Conservation (phyloP, 2,888 invertebrate genomes). For the Athalia cordata region DNA sequence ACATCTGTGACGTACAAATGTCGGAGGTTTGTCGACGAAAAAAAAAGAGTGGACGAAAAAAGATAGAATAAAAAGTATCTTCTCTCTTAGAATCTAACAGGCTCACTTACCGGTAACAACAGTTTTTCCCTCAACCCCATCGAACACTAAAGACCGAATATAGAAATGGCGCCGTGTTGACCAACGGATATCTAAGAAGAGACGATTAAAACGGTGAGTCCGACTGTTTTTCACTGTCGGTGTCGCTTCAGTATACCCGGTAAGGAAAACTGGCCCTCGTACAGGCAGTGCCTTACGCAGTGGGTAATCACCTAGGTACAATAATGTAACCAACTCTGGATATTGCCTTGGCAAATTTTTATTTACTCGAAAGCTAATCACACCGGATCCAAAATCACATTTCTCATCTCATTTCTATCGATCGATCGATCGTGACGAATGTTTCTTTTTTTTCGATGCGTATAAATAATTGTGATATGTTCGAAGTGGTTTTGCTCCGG, state of each 20-base stretch:
- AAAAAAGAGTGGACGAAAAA: neutral
- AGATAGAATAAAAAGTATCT: constrained; percentile 6
- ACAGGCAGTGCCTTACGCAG: constrained; percentile 10
- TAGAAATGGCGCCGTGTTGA: constrained; percentile 57
- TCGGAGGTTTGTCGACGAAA: neutral
- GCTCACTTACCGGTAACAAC: constrained; percentile 43
- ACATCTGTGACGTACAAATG: constrained; percentile 28
- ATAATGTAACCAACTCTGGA: neutral
- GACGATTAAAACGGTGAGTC: constrained; percentile 60
- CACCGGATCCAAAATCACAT: too few species aligned
- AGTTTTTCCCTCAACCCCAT: constrained; percentile 45
- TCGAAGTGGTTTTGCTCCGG: neutral
- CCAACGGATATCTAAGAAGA: constrained; percentile 55
- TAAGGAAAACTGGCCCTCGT: constrained; percentile 57
- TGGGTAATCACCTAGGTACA: constrained; percentile 17
- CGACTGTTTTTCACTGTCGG: constrained; percentile 66
- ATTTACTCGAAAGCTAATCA: neutral
- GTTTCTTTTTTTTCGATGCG: neutral
- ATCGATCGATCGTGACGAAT: constrained; percentile 11
- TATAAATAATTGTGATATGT: too few species aligned
- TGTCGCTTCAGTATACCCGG: constrained; percentile 56
- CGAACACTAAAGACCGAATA: constrained; percentile 61
- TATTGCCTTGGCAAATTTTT: neutral
- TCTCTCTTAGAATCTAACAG: constrained; percentile 39
- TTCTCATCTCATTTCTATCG: neutral